Base-by-base conservation (phyloP, 2,888 invertebrate genomes). In the Cremastobaeus sp. region DNA sequence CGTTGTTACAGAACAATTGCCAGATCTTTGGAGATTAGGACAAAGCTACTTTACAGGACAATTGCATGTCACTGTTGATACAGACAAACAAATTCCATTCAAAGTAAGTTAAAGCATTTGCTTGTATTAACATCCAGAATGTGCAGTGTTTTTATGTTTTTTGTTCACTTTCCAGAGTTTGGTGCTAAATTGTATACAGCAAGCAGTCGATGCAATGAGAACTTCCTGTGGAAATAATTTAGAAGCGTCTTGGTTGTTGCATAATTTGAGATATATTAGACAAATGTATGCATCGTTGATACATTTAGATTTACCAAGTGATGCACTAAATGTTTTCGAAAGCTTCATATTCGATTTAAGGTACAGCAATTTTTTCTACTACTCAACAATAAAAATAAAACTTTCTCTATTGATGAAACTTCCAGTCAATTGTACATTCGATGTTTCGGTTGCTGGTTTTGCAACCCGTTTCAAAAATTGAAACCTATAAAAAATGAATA, bases 21-120 rank as follows among this genome's bases (percentile, higher is more conserved):
- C 96, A 25, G 96, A 98, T 87, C 91, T 99, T 81, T 99, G 98
- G 98, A 95, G 96, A 84, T 91, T 99, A 0, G 98, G 98, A 0
- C 93, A 97, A 83, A 93, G 96, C 32, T 99, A 99, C 90, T 97
- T 98, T 88, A 94, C 94, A 2, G 96, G 95, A 4, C 95, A 96
- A 84, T 88, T 97, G 59, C 92, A 93, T 79, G 92, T 94, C 0
- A 92, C 93, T 76, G 90, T 92, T 8, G 93, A 93, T 84, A 88
- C 90, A 1, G 91, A 92, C n/a, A 91, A 94, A 54, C 95, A 95
- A 68, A 89, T 90, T 0, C 92, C 92, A 43, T 95, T 95, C 77
- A 96, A 95, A 90, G 94, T 93, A 81, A 76, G 52, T 34, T 21
- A 25, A 32, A 34, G 3, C 6, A 37, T 34, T 25, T 18, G 25